phyloP scores from a whole-genome alignment of 2,797 vertebrate genomes.

The Tympanoctomys barrerae region DNA sequence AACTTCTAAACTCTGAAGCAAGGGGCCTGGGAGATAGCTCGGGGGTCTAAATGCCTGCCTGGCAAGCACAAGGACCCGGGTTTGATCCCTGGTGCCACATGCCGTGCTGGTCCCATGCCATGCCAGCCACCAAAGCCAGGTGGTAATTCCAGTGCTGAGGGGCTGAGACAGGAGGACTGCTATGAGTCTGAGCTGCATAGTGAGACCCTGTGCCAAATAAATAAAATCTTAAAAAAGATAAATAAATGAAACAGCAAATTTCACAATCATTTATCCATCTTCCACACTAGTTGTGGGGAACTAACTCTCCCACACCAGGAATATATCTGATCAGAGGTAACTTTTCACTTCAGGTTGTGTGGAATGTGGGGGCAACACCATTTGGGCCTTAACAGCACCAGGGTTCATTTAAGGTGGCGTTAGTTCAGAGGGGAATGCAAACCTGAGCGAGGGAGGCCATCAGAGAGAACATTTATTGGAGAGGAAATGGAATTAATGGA shows the following conservation, averaged over 20 bases:
- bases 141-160: too few species aligned
- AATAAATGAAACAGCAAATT: slow-evolving; percentile 19
- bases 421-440: not conserved
- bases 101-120: too few species aligned
- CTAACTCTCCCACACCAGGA: not conserved
- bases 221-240: too few species aligned
- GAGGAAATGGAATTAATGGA: not conserved
- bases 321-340: not conserved
- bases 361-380: slow-evolving; percentile 13
- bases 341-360: not conserved
- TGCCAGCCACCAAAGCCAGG: too few species aligned
- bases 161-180: too few species aligned
- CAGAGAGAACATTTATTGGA: not conserved
- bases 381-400: not conserved
- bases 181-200: too few species aligned
- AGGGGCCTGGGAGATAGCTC: too few species aligned
- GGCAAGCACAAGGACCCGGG: too few species aligned
- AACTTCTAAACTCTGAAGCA: not conserved
- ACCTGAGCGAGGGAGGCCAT: not conserved
- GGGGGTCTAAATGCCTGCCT: too few species aligned
- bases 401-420: not conserved
- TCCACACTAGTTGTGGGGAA: not conserved
- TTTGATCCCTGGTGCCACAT: too few species aligned
- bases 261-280: not conserved
- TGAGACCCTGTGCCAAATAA: too few species aligned